phyloP scores from a whole-genome alignment of 2,888 invertebrate species.

The Prosopocoilus inquinatus region DNA sequence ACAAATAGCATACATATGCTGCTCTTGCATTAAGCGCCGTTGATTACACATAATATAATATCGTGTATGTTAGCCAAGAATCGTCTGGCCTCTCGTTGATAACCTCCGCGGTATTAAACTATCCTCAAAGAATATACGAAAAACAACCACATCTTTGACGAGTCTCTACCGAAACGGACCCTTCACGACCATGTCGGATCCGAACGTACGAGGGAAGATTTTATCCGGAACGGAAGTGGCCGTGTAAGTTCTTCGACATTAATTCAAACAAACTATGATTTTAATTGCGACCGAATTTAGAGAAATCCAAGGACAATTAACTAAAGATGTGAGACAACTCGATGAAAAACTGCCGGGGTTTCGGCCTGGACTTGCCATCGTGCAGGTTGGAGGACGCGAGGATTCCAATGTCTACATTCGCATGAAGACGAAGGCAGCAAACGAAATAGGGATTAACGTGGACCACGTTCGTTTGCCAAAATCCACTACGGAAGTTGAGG shows the following conservation, averaged over 20 bases:
- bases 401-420: constrained; percentile 98
- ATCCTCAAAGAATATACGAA: too few relatives aligned
- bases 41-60: too few relatives aligned
- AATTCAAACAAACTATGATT: neutral
- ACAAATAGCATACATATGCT: too few relatives aligned
- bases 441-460: constrained; percentile 83
- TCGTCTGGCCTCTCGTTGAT: too few relatives aligned
- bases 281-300: constrained; percentile 47
- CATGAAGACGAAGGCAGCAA: constrained; percentile 92
- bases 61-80: too few relatives aligned
- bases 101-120: too few relatives aligned
- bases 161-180: too few relatives aligned
- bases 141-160: too few relatives aligned
- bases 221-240: constrained; percentile 70
- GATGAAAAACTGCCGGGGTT: constrained; percentile 61
- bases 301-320: constrained; percentile 68
- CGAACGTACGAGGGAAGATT: constrained; percentile 45
- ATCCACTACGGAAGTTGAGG: constrained; percentile 78
- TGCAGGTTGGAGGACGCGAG: constrained; percentile 93
- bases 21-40: too few relatives aligned
- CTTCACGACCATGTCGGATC: constrained; percentile 12
- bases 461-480: constrained; percentile 77
- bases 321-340: constrained; percentile 62
- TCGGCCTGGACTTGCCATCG: constrained; percentile 80
- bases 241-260: constrained; percentile 55